A percentile compares a stretch with the other conserved stretches of the same genome.
These are phyloP conservation scores for Willowsia nigromaculata DNA, from an alignment of 2,888 invertebrate genomes.

Conservation along the genomic window DNA sequence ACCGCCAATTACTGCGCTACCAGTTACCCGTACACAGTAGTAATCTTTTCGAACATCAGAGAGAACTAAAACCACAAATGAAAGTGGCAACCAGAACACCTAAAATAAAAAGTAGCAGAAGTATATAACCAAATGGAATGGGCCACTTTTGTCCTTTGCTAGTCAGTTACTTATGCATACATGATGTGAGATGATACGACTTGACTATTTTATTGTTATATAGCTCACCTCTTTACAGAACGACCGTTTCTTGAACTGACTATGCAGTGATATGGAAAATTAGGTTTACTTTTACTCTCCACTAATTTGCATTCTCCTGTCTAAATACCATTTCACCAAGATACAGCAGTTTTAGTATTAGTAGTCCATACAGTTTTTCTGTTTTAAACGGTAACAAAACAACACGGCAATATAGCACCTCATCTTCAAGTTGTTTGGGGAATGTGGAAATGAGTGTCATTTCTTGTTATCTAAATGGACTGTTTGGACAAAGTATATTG, in stretches of 20 bases:
- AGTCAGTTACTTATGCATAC: neutral
- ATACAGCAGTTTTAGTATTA: neutral
- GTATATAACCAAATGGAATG: neutral
- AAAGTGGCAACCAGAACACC: neutral
- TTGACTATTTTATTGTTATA: neutral
- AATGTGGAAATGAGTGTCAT: slow-evolving; percentile 47
- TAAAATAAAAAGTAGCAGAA: neutral
- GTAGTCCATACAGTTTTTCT: neutral
- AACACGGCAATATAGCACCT: slow-evolving; percentile 54
- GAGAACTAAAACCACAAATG: neutral
- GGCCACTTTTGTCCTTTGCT: slow-evolving; percentile 26
- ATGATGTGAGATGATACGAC: neutral
- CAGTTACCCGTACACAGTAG: neutral
- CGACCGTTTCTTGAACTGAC: slow-evolving; percentile 43
- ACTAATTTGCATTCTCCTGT: slow-evolving; percentile 57
- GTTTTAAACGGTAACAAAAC: neutral
- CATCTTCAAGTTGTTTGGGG: slow-evolving; percentile 33
- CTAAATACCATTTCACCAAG: neutral
- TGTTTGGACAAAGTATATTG: slow-evolving; percentile 34
- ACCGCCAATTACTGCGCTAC: neutral
- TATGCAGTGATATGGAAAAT: slow-evolving; percentile 64
- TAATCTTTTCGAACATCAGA: slow-evolving; percentile 4
- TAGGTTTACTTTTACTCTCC: slow-evolving; percentile 57
- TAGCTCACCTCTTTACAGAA: slow-evolving; percentile 50
- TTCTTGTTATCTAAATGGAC: slow-evolving; percentile 63